Evolutionary conservation across 2,888 invertebrate species (phyloP).

Genomic region (Orthosia gracilis): DNA sequence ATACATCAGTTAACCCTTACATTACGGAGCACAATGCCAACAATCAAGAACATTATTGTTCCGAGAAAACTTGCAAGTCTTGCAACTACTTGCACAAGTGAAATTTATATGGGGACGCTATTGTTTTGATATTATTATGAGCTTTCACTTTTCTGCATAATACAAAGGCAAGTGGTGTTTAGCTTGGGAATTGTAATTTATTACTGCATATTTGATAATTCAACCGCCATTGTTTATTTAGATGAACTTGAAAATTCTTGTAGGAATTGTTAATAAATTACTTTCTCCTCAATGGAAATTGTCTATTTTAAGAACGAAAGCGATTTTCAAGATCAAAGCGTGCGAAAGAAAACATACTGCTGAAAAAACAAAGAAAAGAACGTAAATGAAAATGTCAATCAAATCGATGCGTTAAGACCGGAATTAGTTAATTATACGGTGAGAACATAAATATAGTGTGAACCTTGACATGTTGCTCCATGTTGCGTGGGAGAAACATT

Average conservation of each 20-base stretch:
- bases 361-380: constrained; percentile 35
- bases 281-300: constrained; percentile 39
- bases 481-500: constrained; percentile 78
- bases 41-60: constrained; percentile 66
- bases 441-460: constrained; percentile 78
- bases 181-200: constrained; percentile 65
- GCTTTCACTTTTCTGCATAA: constrained; percentile 72
- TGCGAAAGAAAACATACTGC: constrained; percentile 6
- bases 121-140: constrained; percentile 73
- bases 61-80: constrained; percentile 65
- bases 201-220: constrained; percentile 66
- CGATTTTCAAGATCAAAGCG: constrained; percentile 4
- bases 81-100: constrained; percentile 56
- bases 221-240: constrained; percentile 37
- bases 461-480: constrained; percentile 87
- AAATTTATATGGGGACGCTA: constrained; percentile 69
- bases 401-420: constrained; percentile 65
- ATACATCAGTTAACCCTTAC: constrained; percentile 60
- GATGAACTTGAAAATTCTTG: constrained; percentile 36
- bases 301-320: neutral
- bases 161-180: constrained; percentile 56
- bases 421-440: constrained; percentile 78
- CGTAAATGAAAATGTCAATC: constrained; percentile 67
- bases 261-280: constrained; percentile 13
- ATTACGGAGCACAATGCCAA: constrained; percentile 62